Conservation (phyloP, 2,797 vertebrate species). For the Enteromius radiatus region DNA sequence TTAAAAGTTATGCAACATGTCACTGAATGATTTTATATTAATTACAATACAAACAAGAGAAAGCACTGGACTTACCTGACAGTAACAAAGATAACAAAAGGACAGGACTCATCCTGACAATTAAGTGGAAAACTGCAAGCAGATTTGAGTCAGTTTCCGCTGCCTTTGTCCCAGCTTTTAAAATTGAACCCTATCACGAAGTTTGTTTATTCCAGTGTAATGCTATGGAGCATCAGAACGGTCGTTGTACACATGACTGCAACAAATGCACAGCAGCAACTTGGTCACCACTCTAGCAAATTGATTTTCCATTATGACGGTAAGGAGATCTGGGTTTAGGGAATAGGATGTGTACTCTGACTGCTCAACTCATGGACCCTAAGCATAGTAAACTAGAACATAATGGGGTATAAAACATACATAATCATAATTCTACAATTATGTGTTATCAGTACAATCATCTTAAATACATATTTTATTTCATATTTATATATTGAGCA, state of each 20-base stretch:
- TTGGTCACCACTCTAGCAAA: constrained; percentile 59
- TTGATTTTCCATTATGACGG: constrained; percentile 74
- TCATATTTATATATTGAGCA: not conserved
- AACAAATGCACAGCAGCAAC: constrained; percentile 59
- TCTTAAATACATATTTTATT: not conserved
- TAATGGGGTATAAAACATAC: not conserved
- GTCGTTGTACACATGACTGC: constrained; percentile 48
- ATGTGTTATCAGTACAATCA: not conserved
- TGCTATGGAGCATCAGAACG: constrained; percentile 26
- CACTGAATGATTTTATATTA: not conserved
- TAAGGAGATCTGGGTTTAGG: constrained; percentile 72
- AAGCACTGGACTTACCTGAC: constrained; percentile 72
- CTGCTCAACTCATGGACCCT: constrained; percentile 15
- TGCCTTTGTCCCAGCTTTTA: not conserved
- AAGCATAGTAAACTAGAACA: not conserved
- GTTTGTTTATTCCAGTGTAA: constrained; percentile 33
- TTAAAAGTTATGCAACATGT: not conserved
- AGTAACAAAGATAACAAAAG: constrained; percentile 68
- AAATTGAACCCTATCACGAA: constrained; percentile 22
- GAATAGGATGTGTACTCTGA: constrained; percentile 46
- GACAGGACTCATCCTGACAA: constrained; percentile 64
- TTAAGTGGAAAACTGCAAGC: not conserved
- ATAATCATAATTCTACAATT: not conserved
- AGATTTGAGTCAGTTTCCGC: not conserved
- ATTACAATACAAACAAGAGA: not conserved